phyloP scores from a whole-genome alignment of 2,797 vertebrate species.

The Falco naumanni region DNA sequence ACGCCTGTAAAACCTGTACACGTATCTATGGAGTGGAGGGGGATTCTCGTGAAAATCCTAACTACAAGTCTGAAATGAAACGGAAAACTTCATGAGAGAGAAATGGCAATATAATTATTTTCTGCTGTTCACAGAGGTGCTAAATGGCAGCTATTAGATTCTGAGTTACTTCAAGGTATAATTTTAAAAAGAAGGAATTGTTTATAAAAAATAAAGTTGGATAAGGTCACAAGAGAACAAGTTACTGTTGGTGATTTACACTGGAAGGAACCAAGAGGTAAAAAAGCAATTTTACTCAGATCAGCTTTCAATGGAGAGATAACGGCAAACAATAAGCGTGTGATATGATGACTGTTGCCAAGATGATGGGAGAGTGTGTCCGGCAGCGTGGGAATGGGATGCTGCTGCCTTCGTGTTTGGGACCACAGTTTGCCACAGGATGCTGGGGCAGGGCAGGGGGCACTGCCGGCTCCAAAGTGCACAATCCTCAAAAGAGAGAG shows the following conservation, averaged over 20 bases:
- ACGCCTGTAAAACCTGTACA: background rate
- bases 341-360: rapidly evolving
- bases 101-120: background rate
- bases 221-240: background rate
- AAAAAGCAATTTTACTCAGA: background rate
- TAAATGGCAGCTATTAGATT: background rate
- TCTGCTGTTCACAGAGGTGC: background rate
- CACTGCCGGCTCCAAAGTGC: rapidly evolving
- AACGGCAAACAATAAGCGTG: background rate
- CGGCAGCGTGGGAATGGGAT: rapidly evolving
- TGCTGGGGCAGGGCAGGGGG: background rate
- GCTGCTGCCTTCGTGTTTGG: background rate
- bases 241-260: background rate
- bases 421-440: rapidly evolving
- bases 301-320: background rate
- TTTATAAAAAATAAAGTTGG: background rate
- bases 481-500: background rate
- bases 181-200: background rate
- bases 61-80: background rate
- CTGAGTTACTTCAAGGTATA: background rate
- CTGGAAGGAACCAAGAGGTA: background rate
- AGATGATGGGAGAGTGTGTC: background rate
- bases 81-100: background rate
- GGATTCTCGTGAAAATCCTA: background rate
- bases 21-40: background rate